Evolutionary conservation across 2,888 invertebrate species (phyloP).

Genomic region (Daptonema setosum): DNA sequence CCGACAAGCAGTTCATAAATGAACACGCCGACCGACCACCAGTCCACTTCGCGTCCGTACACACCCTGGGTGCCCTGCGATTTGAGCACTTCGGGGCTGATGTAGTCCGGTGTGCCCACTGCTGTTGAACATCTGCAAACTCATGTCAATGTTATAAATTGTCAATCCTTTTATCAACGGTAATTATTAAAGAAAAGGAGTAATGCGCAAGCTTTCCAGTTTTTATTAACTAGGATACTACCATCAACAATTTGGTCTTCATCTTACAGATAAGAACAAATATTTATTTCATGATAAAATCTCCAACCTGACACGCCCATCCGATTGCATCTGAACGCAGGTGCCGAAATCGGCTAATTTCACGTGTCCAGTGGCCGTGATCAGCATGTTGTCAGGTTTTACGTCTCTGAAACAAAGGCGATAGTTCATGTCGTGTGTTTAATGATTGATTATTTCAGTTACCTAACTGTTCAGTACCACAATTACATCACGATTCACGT

Average conservation of each 20-base stretch:
- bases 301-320: conserved; percentile 29
- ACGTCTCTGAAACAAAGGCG: conserved; percentile 65
- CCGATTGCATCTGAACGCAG: conserved; percentile 82
- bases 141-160: too few relatives aligned
- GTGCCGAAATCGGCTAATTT: conserved; percentile 99
- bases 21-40: conserved; percentile 79
- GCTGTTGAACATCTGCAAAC: conserved; percentile 62
- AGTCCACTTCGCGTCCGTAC: conserved; percentile 69
- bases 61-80: conserved; percentile 84
- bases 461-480: too few relatives aligned
- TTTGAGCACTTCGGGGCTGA: conserved; percentile 89
- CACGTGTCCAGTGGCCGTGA: conserved; percentile 49
- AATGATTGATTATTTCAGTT: too few relatives aligned
- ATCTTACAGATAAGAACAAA: too few relatives aligned
- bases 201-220: conserved; percentile 1
- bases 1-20: conserved; percentile 95
- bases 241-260: too few relatives aligned
- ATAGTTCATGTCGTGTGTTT: background rate
- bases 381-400: conserved; percentile 51
- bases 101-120: conserved; percentile 97
- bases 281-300: too few relatives aligned
- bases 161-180: background rate
- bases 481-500: too few relatives aligned
- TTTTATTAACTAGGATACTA: too few relatives aligned
- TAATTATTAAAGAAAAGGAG: background rate